Evolutionary conservation across 2,888 invertebrate genomes (phyloP), one percentile per base, ranked within the genome.

Genomic region (Sinodicranocentrus sp.): DNA sequence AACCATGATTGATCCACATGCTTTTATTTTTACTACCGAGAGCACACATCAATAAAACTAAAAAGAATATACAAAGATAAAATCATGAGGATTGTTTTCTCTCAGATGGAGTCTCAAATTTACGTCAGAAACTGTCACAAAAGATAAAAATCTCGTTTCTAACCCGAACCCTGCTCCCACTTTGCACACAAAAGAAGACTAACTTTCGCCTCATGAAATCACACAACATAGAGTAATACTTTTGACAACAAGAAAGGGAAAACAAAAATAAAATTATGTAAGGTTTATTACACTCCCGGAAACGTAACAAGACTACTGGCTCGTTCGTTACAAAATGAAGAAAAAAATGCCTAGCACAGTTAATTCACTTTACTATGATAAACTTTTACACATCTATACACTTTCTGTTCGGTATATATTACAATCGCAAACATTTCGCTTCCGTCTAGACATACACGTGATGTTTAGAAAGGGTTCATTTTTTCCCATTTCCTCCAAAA

Each of bases 401-500:
- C n/a, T n/a, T n/a, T n/a, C n/a, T n/a, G n/a, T n/a, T n/a, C n/a
- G n/a, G n/a, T n/a, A n/a, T 71, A 57, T 48, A 71, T 71, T 71
- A 71, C 71, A n/a, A n/a, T n/a, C n/a, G n/a, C n/a, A n/a, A n/a
- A n/a, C n/a, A n/a, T n/a, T n/a, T n/a, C n/a, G n/a, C n/a, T n/a
- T n/a, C n/a, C n/a, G n/a, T n/a, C 43, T 33, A 33, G 33, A 8
- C 33, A n/a, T 48, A n/a, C 48, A 48, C 15, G 48, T 48, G 17
- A 48, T 48, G 8, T 48, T 48, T 5, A 17, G 33, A 8, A 72
- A 48, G n/a, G 48, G n/a, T 10, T n/a, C n/a, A 48, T 48, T 75
- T 75, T 63, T 75, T n/a, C n/a, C n/a, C 73, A 75, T 75, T 48
- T 26, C 63, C 73, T 59, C 19, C 59, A 61, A 75, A 63, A 63